Evolutionary conservation across 1,140 invertebrate genomes (phyloP).

Genomic region (Halyomorpha halys): DNA sequence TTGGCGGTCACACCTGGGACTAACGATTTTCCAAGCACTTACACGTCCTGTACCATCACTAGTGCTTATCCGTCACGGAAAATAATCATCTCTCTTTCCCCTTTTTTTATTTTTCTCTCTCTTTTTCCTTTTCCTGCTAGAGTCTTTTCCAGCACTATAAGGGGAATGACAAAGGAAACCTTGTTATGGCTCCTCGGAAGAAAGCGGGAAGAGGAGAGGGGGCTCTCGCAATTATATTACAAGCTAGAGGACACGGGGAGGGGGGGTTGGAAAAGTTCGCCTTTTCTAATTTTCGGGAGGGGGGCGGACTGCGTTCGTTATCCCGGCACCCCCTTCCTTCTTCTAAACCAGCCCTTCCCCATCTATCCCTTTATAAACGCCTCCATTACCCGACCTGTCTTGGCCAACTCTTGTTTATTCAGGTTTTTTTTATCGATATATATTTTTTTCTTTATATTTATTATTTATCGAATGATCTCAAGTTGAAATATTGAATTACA

Average conservation of each 20-base stretch:
- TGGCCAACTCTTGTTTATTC: background rate
- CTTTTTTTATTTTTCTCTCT: constrained; percentile 5
- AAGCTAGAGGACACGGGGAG: constrained; percentile 11
- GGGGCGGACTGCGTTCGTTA: constrained; percentile 4
- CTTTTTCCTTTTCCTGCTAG: constrained; percentile 9
- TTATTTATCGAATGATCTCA: background rate
- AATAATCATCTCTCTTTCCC: constrained; percentile 12
- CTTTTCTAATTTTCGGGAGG: constrained; percentile 11
- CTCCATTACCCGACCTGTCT: background rate
- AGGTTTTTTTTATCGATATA: background rate
- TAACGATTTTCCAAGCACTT: background rate
- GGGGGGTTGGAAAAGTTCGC: constrained; percentile 14
- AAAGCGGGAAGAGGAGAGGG: background rate
- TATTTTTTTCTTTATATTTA: background rate
- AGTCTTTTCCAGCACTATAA: background rate
- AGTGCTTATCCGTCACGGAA: constrained; percentile 15
- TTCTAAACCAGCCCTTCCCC: constrained; percentile 1
- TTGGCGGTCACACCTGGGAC: too few species aligned
- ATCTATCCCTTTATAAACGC: background rate
- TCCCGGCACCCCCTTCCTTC: constrained; percentile 3
- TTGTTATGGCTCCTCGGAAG: constrained; percentile 14
- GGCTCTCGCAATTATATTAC: constrained; percentile 16
- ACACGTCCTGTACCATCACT: background rate
- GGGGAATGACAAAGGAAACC: constrained; percentile 17
- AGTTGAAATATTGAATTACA: too few species aligned